Evolutionary conservation across 1,140 invertebrate genomes (phyloP), one percentile per base, ranked within the genome.

Genomic region (Brachionus angularis): DNA sequence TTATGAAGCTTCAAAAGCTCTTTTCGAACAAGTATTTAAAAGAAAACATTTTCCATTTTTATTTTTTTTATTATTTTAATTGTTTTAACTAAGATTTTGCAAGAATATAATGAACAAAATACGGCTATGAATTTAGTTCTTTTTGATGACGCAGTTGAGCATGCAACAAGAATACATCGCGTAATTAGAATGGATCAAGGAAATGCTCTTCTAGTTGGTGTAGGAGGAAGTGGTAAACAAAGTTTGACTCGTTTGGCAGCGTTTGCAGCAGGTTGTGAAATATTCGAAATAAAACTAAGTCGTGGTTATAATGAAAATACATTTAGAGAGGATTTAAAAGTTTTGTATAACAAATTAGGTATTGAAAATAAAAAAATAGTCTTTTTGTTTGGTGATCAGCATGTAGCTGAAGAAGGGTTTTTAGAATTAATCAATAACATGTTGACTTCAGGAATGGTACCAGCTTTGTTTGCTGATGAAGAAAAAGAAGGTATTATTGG

Each of bases 341-440:
- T 83, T 46, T 78, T 93, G 0, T 92, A 89, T 76, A 87, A 85
- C 70, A 84, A 85, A 75, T 79, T 89, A 1, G 91, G 90, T 0
- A 86, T 89, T 0, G 87, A 90, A 4, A 86, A 88, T 36, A 89
- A 90, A 77, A 86, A 86, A 50, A 86, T 87, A 0, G 88, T 90
- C 0, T 93, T 95, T 75, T 77, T 93, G 0, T 92, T 93, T 74
- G 89, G 88, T 0, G 87, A 88, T 31, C 86, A 88, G 12, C 89
- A 93, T 80, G 85, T 88, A 47, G 81, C 77, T 21, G 81, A 83
- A 73, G 81, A 83, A 76, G 86, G 89, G 27, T 93, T 93, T 79
- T 78, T 93, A 67, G 91, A 93, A 79, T 83, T 90, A 69, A 89
- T 93, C 47, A 93, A 93, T 79, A 93, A 92, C 75, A 91, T 93